Conservation (phyloP, 2,888 invertebrate species). For the Cistogaster globosa region DNA sequence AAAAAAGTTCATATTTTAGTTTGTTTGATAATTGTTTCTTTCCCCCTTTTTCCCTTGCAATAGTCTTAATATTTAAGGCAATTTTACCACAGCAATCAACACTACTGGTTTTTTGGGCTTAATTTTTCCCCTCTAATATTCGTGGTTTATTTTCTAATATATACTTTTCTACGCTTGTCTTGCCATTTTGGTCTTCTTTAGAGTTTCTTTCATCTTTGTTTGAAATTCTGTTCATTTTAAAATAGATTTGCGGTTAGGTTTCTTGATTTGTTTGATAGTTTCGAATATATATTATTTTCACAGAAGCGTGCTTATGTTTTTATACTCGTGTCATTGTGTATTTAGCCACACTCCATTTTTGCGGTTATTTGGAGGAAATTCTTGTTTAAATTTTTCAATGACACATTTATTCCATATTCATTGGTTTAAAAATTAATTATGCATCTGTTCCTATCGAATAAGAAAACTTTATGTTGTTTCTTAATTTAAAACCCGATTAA, state of each 20-base stretch:
- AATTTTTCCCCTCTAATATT: neutral
- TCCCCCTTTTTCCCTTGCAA: neutral
- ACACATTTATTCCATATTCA: neutral
- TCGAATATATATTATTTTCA: neutral
- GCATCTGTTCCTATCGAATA: neutral
- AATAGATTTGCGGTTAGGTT: slow-evolving; percentile 68
- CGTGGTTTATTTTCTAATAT: neutral
- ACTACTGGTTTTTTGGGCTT: slow-evolving; percentile 45
- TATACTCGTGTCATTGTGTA: neutral
- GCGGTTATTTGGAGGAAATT: slow-evolving; percentile 17
- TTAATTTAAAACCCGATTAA: neutral
- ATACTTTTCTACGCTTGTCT: slow-evolving; percentile 1
- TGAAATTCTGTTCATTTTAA: slow-evolving; percentile 63
- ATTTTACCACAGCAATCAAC: slow-evolving; percentile 59
- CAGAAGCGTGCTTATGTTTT: neutral
- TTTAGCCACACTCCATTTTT: slow-evolving; percentile 3
- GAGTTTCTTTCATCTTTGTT: slow-evolving; percentile 19
- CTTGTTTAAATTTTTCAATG: slow-evolving; percentile 3
- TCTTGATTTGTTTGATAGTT: slow-evolving; percentile 70
- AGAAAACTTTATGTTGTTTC: neutral
- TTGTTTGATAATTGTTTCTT: neutral
- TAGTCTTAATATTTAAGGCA: slow-evolving; percentile 56
- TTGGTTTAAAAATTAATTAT: neutral
- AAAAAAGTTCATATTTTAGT: neutral
- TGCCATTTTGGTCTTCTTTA: neutral